Evolutionary conservation across 2,113 vertebrate genomes (phyloP).

Genomic region (Podarcis raffonei): DNA sequence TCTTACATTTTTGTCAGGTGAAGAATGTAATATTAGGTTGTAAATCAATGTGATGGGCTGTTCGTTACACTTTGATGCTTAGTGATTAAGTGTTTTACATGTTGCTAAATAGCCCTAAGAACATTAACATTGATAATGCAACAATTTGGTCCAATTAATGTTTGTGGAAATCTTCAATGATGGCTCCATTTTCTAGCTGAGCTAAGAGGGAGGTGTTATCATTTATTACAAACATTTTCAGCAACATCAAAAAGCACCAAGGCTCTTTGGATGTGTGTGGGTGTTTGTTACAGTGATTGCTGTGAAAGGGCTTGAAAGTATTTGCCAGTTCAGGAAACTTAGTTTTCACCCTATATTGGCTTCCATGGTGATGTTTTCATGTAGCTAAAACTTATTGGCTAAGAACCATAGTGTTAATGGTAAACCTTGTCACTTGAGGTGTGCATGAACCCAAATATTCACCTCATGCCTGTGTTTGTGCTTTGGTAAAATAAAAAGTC

Average conservation of each 20-base stretch:
- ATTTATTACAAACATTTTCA: background rate
- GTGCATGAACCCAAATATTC: too few species aligned
- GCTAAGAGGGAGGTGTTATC: too few species aligned
- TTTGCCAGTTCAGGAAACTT: background rate
- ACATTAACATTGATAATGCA: background rate
- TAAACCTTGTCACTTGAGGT: too few species aligned
- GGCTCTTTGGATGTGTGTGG: too few species aligned
- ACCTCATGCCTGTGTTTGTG: too few species aligned
- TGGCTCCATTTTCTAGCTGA: background rate
- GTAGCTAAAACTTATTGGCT: background rate
- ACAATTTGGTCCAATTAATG: too few species aligned
- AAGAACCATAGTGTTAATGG: background rate
- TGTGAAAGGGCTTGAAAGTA: background rate
- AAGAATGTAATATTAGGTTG: conserved; percentile 29
- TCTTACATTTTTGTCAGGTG: conserved; percentile 13
- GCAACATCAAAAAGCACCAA: background rate
- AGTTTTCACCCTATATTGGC: background rate
- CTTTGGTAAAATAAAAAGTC: too few species aligned
- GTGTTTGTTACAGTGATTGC: background rate
- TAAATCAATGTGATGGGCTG: conserved; percentile 8
- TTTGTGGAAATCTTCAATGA: background rate
- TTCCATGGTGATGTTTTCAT: background rate
- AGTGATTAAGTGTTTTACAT: background rate
- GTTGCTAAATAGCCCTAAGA: background rate
- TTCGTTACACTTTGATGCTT: conserved; percentile 26